phyloP scores from a whole-genome alignment of 1,140 invertebrate genomes.

The Drosophila pruinosa region DNA sequence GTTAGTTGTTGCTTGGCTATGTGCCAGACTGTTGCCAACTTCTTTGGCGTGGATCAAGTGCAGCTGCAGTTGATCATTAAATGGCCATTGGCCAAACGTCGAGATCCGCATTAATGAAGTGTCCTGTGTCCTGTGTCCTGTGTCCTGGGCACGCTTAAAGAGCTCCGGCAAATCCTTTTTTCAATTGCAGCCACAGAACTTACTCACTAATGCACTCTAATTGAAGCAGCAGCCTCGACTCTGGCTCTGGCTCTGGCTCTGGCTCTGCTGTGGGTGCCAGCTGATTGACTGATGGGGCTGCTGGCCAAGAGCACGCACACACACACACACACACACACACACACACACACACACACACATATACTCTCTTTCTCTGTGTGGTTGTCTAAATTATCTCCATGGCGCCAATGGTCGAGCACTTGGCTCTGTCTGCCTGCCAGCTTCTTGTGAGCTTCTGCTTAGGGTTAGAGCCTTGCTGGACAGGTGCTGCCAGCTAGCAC shows the following conservation, averaged over 20 bases:
- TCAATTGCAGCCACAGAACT: conserved; percentile 40
- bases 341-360: too few relatives aligned
- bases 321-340: too few relatives aligned
- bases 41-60: background rate
- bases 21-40: conserved; percentile 39
- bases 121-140: too few relatives aligned
- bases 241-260: too few relatives aligned
- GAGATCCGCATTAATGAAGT: conserved; percentile 36
- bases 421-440: conserved; percentile 17
- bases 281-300: conserved; percentile 39
- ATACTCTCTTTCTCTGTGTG: conserved; percentile 27
- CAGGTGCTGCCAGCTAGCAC: background rate
- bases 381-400: conserved; percentile 50
- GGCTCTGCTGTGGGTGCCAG: background rate
- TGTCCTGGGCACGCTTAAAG: background rate
- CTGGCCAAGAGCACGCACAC: too few relatives aligned
- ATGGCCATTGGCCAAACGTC: conserved; percentile 24
- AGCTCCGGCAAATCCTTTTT: conserved; percentile 13
- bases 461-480: too few relatives aligned
- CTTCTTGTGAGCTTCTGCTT: too few relatives aligned
- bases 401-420: conserved; percentile 34
- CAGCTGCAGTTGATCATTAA: conserved; percentile 34
- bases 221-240: conserved; percentile 19
- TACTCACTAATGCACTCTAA: conserved; percentile 41
- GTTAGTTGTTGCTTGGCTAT: conserved; percentile 35